Percentiles rank a stretch among this genome's conserved stretches.
phyloP scores from a whole-genome alignment of 1,140 invertebrate genomes.

The Aphelinus certus region DNA sequence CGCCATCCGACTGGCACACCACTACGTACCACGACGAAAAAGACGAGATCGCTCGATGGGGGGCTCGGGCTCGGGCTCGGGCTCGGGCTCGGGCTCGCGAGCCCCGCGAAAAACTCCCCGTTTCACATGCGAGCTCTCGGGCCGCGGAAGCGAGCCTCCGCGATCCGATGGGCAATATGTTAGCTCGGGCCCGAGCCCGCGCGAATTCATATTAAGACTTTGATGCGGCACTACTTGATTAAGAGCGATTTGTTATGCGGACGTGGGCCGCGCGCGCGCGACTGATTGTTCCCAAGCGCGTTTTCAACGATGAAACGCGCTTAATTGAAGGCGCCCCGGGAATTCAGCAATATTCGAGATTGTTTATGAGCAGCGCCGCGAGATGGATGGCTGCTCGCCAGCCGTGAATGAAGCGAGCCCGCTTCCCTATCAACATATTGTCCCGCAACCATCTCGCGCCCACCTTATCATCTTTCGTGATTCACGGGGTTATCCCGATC shows the following conservation, averaged over 20 bases:
- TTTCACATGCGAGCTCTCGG: background rate
- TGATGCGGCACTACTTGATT: conserved; percentile 19
- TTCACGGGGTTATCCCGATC: too few species aligned
- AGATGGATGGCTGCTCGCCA: background rate
- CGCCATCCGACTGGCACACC: background rate
- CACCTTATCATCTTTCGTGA: too few species aligned
- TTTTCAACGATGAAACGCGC: conserved; percentile 8
- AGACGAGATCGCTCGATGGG: too few species aligned
- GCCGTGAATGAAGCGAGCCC: too few species aligned
- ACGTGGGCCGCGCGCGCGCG: background rate
- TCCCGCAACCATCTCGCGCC: too few species aligned
- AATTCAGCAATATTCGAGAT: conserved; percentile 3
- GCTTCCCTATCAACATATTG: too few species aligned
- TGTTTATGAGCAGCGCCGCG: background rate
- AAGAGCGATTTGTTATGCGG: conserved; percentile 23
- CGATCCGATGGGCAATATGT: conserved; percentile 14
- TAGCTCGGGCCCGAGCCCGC: background rate
- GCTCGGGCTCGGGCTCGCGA: too few species aligned
- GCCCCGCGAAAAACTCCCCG: too few species aligned
- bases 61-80: too few species aligned
- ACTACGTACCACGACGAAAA: too few species aligned
- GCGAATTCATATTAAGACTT: conserved; percentile 24
- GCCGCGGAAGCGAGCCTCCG: background rate
- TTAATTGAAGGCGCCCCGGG: conserved; percentile 12
- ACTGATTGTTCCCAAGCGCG: background rate